Evolutionary conservation across 2,888 invertebrate genomes (phyloP), one percentile per base, ranked within the genome.

Genomic region (Amphimallon solstitiale): DNA sequence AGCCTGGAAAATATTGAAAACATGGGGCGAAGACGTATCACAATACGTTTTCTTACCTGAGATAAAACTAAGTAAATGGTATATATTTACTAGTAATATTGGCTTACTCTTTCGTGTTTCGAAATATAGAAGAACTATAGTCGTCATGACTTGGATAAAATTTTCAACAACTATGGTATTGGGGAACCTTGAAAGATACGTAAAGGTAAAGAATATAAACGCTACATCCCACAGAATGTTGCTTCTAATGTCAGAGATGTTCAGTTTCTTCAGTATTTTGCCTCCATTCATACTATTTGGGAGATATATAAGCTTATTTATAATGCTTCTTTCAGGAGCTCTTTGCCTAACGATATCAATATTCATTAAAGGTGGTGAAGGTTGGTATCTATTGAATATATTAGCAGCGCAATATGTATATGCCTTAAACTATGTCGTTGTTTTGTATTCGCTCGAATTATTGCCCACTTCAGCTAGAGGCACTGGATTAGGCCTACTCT

Each of bases 281-380:
- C 66, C 66, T 1, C 61, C 66, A 10, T 62, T 66, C 15, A 45
- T 62, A 21, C 34, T 66, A 12, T 66, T 61, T 12, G 66, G 66
- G 37, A 49, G 49, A 46, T 61, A 54, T 45, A 3, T 52, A 10
- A 29, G 61, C 2, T 21, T 61, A 61, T 19, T 37, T 40, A 51
- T 35, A 38, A 17, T 51, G 40, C 9, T 51, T 14, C 10, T 29
- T 9, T 62, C 35, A 12, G 48, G 37, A 38, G 17, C 21, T 37
- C n/a, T 62, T 12, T 62, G 49, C 21, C 62, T 62, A 10, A 14
- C 29, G 7, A 12, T 29, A 14, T 51, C 62, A 6, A 12, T 29
- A 6, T 59, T 59, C 21, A 6, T 59, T 10, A 23, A 23, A 14
- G 2, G 12, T 10, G 9, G 10, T 15, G 15, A 15, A 1, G 7